These are phyloP conservation scores for Flabesymbios commensalis DNA, from an alignment of 2,888 invertebrate genomes.

Conservation along the genomic window DNA sequence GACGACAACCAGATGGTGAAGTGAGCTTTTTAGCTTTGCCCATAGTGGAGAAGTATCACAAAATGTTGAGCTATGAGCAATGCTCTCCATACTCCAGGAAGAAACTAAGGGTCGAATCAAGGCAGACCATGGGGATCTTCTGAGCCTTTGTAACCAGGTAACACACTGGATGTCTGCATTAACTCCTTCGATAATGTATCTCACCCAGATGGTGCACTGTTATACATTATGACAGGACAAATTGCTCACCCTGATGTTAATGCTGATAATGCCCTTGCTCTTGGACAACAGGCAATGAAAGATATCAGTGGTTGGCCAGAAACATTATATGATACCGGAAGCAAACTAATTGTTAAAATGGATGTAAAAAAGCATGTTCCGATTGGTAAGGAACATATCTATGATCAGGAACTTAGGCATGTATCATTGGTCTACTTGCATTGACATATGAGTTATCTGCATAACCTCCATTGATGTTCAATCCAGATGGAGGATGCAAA, in stretches of 20 bases:
- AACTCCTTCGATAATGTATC: constrained; percentile 12
- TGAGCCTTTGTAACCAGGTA: constrained; percentile 1
- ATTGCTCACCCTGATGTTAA: constrained; percentile 13
- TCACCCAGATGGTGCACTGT: constrained; percentile 16
- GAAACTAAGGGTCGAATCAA: constrained; percentile 1
- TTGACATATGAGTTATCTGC: too few relatives aligned
- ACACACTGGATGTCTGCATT: constrained; percentile 10
- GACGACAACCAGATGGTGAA: constrained; percentile 7
- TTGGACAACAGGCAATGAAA: constrained; percentile 1
- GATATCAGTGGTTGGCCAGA: constrained; percentile 6
- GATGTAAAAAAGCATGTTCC: constrained; percentile 6
- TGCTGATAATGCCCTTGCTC: constrained; percentile 5
- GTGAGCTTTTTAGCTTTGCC: constrained; percentile 1
- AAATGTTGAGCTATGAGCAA: constrained; percentile 6
- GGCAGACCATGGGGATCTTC: neutral
- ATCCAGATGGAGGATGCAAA: too few relatives aligned
- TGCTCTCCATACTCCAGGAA: neutral
- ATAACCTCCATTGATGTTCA: too few relatives aligned
- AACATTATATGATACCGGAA: constrained; percentile 4
- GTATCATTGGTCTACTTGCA: too few relatives aligned
- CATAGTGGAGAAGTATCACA: constrained; percentile 1
- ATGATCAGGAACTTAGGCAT: constrained; percentile 14
- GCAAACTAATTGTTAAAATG: constrained; percentile 3
- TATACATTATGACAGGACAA: constrained; percentile 18
- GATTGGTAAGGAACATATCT: constrained; percentile 7